These are phyloP conservation scores for Pangasius djambal DNA, from an alignment of 2,797 vertebrate species.

Conservation along the genomic window DNA sequence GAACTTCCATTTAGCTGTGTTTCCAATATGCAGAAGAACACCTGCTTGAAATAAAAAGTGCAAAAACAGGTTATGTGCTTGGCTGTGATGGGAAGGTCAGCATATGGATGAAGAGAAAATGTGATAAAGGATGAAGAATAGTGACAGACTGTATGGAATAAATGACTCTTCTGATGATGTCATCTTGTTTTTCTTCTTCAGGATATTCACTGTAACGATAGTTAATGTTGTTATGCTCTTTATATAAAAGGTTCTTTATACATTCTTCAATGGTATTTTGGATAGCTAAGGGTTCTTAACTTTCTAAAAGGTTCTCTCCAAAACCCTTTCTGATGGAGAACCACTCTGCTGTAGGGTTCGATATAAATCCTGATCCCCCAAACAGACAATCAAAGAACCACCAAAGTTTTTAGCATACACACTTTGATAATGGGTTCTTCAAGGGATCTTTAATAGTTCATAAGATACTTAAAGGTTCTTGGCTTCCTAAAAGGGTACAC, in stretches of 20 bases:
- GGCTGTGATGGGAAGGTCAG: neutral
- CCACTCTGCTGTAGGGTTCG: neutral
- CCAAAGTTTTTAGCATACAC: too few species aligned
- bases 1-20: neutral
- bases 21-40: neutral
- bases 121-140: conserved; percentile 14
- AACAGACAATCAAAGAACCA: neutral
- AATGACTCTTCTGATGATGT: neutral
- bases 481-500: neutral
- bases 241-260: neutral
- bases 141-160: conserved; percentile 7
- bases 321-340: neutral
- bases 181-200: neutral
- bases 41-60: conserved; percentile 9
- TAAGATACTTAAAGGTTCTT: neutral
- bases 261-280: neutral
- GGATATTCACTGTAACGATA: neutral
- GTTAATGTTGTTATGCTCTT: neutral
- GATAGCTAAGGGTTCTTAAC: neutral
- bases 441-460: neutral
- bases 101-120: conserved; percentile 4
- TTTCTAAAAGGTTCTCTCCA: neutral
- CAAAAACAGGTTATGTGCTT: neutral
- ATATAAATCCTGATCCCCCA: too few species aligned
- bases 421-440: neutral